A percentile compares a stretch with the other conserved stretches of the same genome.
Evolutionary conservation across 2,888 invertebrate species (phyloP).

Genomic region (Fragum sueziense): DNA sequence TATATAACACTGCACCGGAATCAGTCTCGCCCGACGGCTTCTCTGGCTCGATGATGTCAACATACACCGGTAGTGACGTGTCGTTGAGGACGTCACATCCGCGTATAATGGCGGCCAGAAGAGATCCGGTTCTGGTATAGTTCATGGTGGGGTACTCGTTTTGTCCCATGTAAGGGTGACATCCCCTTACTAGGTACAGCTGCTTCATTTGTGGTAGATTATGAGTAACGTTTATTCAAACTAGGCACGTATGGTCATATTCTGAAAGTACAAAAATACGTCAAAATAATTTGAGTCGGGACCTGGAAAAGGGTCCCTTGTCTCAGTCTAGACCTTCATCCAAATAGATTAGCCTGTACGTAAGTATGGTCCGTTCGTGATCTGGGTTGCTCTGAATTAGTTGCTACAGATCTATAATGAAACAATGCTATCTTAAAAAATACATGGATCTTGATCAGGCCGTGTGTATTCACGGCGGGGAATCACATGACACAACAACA

Average conservation of each 20-base stretch:
- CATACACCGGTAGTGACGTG: conserved; percentile 50
- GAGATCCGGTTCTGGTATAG: conserved; percentile 2
- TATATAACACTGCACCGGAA: conserved; percentile 75
- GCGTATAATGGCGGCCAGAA: conserved; percentile 29
- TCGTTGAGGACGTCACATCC: conserved; percentile 54
- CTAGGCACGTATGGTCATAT: background rate
- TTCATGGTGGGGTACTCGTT: conserved; percentile 5
- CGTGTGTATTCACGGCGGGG: no score
- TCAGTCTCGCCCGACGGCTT: conserved; percentile 57
- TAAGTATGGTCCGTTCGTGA: no score
- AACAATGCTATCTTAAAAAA: no score
- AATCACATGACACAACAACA: no score
- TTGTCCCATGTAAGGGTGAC: conserved; percentile 30
- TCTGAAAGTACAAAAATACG: background rate
- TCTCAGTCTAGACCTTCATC: no score
- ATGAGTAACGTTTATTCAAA: background rate
- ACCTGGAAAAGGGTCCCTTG: no score
- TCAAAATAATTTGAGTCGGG: no score
- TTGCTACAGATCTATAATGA: no score
- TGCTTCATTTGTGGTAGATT: conserved; percentile 34
- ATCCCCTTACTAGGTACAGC: conserved; percentile 40
- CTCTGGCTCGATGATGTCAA: conserved; percentile 48
- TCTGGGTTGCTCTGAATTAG: no score
- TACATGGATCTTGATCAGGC: no score
- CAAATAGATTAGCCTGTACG: no score